These are phyloP conservation scores for Erebia aethiops DNA, from an alignment of 2,888 invertebrate genomes.

Conservation along the genomic window DNA sequence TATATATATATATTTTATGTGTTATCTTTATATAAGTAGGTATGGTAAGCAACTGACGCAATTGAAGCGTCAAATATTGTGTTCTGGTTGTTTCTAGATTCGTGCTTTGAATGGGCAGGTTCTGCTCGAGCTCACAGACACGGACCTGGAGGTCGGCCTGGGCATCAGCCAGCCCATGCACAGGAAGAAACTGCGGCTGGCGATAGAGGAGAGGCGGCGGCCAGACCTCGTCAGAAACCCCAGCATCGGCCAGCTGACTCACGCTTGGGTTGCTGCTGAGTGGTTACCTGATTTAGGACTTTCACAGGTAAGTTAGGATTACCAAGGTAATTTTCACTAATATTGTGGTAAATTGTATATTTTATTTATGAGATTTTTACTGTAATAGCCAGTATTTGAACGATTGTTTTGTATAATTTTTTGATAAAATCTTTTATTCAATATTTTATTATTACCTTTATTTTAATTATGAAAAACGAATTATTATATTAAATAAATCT, in stretches of 20 bases:
- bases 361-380: too few relatives aligned
- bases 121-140: conserved; percentile 94
- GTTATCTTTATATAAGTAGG: conserved; percentile 21
- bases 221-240: conserved; percentile 94
- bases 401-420: too few relatives aligned
- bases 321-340: not conserved
- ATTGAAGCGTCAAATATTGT: conserved; percentile 82
- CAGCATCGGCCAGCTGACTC: conserved; percentile 92
- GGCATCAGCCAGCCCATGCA: conserved; percentile 97
- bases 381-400: too few relatives aligned
- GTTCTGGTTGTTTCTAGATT: conserved; percentile 86
- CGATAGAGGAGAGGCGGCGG: conserved; percentile 95
- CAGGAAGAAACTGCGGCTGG: conserved; percentile 94
- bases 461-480: too few relatives aligned
- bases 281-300: conserved; percentile 96
- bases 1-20: not conserved
- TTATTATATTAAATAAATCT: too few relatives aligned
- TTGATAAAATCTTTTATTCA: too few relatives aligned
- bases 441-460: too few relatives aligned
- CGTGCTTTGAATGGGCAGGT: conserved; percentile 90
- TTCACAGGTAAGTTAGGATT: conserved; percentile 82
- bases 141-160: conserved; percentile 94
- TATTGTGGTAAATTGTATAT: too few relatives aligned
- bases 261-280: conserved; percentile 96
- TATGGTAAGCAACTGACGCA: conserved; percentile 62